Evolutionary conservation across 2,797 vertebrate species (phyloP).

Genomic region (Tinamus major): DNA sequence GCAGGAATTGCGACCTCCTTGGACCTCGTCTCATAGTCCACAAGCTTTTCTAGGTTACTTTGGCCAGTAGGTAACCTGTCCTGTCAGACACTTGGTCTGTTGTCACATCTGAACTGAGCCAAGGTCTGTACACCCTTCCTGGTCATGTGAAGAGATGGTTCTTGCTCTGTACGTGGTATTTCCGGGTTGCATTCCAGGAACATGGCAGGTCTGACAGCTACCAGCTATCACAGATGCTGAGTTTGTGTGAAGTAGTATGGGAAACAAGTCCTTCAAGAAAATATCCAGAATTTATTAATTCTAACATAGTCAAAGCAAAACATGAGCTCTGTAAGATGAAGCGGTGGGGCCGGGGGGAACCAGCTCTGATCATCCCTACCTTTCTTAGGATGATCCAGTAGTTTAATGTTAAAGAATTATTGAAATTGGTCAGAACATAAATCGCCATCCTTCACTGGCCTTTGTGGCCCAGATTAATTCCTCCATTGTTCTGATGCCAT

Average conservation of each 20-base stretch:
- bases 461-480: not conserved
- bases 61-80: slow-evolving; percentile 46
- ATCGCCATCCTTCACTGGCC: not conserved
- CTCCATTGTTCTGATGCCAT: not conserved
- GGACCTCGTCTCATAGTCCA: slow-evolving; percentile 23
- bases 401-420: not conserved
- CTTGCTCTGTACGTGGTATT: slow-evolving; percentile 53
- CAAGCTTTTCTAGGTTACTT: slow-evolving; percentile 59
- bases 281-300: not conserved
- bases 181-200: slow-evolving; percentile 55
- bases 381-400: not conserved
- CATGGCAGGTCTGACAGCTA: slow-evolving; percentile 50
- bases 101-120: not conserved
- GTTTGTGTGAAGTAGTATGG: fast-evolving
- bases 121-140: slow-evolving; percentile 65
- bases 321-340: not conserved
- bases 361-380: not conserved
- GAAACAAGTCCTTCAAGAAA: not conserved
- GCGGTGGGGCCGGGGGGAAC: not conserved
- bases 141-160: slow-evolving; percentile 50
- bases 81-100: slow-evolving; percentile 12
- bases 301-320: not conserved
- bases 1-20: not conserved
- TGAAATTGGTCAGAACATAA: not conserved
- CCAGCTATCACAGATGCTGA: slow-evolving; percentile 12